Base-by-base conservation (phyloP, 2,113 vertebrate genomes). In the Lamprotornis superbus region DNA sequence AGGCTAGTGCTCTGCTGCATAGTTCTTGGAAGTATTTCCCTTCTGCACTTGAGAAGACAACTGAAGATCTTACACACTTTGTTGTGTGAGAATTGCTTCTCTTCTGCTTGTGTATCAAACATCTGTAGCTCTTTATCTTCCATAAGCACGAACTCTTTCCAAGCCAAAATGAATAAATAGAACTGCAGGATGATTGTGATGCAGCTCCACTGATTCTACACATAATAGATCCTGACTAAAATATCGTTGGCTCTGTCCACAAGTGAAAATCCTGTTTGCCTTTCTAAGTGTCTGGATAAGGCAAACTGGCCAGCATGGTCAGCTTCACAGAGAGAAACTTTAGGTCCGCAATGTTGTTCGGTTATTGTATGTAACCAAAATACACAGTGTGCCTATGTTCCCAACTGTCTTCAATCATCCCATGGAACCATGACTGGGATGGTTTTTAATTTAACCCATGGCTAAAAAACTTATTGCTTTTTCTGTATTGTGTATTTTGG, bases 161-260 rank as follows among this genome's bases (percentile, higher is more conserved):
- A 46, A 77, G 59, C 3, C 33, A 64, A 73, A 77, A 47, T 22
- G 6, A 55, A 40, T 40, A 80, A 89, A 60, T 5, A 59, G 60
- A 88, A 8, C 50, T 64, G 23, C 1, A 60, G 64, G 80, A 4
- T 44, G n/a, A 40, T 33, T 42, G 6, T 33, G 50, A 37, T 12
- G 10, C 20, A 47, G 13, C 21, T 69, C 10, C 7, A 4, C 15
- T 74, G 59, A 52, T 83, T 77, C 69, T 60, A 31, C 0, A 0
- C 5, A 3, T 52, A 46, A 28, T 39, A 10, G 15, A 37, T 28
- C n/a, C 35, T 57, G 24, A 35, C 47, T 33, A 27, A 65, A 28
- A 23, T 42, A 18, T 47, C 53, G 87, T 87, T 53, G n/a, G 4
- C 27, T 56, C 30, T 0, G 1, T 52, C 7, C 21, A 31, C 28